These are phyloP conservation scores for Brenthis hecate DNA, from an alignment of 2,888 invertebrate species.

Conservation along the genomic window DNA sequence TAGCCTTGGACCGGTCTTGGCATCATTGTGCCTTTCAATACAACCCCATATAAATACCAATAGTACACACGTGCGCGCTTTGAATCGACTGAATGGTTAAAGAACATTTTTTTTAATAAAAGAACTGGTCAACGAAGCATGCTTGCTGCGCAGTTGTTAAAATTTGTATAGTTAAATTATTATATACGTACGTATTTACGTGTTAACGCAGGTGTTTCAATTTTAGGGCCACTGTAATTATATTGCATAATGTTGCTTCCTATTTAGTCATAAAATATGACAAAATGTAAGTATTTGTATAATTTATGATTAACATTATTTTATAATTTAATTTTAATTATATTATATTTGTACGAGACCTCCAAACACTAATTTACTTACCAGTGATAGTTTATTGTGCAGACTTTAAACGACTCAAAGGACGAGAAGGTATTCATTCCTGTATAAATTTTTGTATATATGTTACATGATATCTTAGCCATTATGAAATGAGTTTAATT, in stretches of 20 bases:
- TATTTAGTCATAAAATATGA: background rate
- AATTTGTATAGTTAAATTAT: constrained; percentile 8
- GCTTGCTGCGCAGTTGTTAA: constrained; percentile 14
- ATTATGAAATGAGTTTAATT: too few species aligned
- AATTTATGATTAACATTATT: too few species aligned
- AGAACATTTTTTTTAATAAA: constrained; percentile 24
- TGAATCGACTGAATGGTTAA: constrained; percentile 54
- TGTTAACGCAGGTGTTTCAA: constrained; percentile 15
- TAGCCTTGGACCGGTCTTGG: constrained; percentile 53
- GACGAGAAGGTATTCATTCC: too few species aligned
- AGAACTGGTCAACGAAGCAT: constrained; percentile 34
- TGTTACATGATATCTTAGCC: too few species aligned
- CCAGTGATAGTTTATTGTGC: too few species aligned
- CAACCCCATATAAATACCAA: constrained; percentile 48
- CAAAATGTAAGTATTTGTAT: too few species aligned
- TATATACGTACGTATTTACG: constrained; percentile 6
- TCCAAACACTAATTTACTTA: too few species aligned
- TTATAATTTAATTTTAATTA: too few species aligned
- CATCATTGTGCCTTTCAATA: constrained; percentile 55
- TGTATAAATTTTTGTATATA: too few species aligned
- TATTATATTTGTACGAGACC: too few species aligned
- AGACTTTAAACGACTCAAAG: too few species aligned
- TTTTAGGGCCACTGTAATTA: constrained; percentile 1
- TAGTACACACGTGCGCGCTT: constrained; percentile 67
- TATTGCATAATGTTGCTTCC: constrained; percentile 10